Base-by-base conservation (phyloP, 2,888 invertebrate genomes). In the Zhuqinia jingwanae region DNA sequence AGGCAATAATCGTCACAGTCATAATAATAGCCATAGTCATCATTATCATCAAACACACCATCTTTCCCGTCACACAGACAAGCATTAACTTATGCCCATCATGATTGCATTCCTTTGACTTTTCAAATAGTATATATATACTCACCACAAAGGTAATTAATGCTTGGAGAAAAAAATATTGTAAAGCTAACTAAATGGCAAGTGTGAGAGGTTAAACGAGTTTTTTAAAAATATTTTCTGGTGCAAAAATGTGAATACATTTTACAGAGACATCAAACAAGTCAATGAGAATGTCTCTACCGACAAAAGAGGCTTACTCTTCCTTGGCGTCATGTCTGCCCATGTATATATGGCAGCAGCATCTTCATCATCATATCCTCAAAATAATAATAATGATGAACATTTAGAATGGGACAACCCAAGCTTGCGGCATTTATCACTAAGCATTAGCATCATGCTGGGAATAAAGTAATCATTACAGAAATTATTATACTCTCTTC, bases 81-180 rank as follows among this genome's bases (percentile, higher is more conserved):
- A n/a, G n/a, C n/a, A n/a, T n/a, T n/a, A n/a, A n/a, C n/a, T n/a
- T n/a, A n/a, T n/a, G n/a, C n/a, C n/a, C n/a, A n/a, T n/a, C n/a
- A n/a, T n/a, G 45, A 68, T 45, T 42, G 42, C 20, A 17, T 68
- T 68, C 68, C 22, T 68, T 45, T 68, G 68, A 68, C 17, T 68
- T 53, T 53, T 5, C 30, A 63, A 27, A 47, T 10, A 53, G 53
- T 45, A 68, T 45, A 22, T 45, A n/a, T n/a, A n/a, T n/a, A n/a
- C n/a, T n/a, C n/a, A n/a, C n/a, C n/a, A 60, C 36, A 47, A 47
- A 60, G 73, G 81, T 73, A 73, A 73, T 81, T 81, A 81, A 81
- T 81, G 58, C 42, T 20, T 73, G 58, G 60, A 27, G 36, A 60
- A 8, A 8, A 36, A 6, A 36, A 36, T 36, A 36, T 36, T 36